A percentile compares a stretch with the other conserved stretches of the same genome.
Conservation (phyloP, 2,797 vertebrate species). For the Chloroceryle amazona region DNA sequence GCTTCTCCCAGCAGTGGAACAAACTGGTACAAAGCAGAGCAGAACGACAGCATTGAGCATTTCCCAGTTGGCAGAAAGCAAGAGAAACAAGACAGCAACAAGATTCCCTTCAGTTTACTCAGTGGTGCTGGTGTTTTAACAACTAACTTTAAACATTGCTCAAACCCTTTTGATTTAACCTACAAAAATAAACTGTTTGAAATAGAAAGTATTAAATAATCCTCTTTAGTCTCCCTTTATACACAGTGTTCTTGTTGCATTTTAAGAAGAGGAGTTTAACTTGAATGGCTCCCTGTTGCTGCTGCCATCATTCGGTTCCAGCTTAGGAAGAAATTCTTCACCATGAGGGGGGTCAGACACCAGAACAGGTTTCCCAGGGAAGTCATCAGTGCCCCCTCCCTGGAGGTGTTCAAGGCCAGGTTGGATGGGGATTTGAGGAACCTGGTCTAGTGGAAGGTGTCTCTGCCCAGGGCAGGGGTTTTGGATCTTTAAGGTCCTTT, state of each 20-base stretch:
- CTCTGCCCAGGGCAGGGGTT: too few species aligned
- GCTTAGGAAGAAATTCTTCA: too few species aligned
- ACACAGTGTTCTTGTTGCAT: neutral
- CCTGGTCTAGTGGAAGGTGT: too few species aligned
- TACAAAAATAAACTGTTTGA: neutral
- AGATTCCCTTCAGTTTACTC: neutral
- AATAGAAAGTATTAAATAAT: neutral
- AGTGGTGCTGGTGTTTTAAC: neutral
- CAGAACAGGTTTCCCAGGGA: too few species aligned
- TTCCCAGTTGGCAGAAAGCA: neutral
- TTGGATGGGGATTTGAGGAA: too few species aligned
- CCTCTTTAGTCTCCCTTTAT: neutral
- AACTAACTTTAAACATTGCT: neutral
- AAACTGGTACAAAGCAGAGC: neutral
- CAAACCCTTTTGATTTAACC: neutral
- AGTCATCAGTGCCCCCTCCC: too few species aligned
- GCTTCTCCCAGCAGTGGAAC: neutral
- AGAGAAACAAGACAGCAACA: neutral
- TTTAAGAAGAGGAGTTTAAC: neutral
- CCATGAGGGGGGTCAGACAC: too few species aligned
- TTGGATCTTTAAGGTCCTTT: too few species aligned
- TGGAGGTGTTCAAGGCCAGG: too few species aligned
- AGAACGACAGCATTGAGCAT: neutral
- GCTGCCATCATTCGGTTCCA: neutral
- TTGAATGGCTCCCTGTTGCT: neutral